phyloP scores from a whole-genome alignment of 1,140 invertebrate species.

The Saccostrea glomerata region DNA sequence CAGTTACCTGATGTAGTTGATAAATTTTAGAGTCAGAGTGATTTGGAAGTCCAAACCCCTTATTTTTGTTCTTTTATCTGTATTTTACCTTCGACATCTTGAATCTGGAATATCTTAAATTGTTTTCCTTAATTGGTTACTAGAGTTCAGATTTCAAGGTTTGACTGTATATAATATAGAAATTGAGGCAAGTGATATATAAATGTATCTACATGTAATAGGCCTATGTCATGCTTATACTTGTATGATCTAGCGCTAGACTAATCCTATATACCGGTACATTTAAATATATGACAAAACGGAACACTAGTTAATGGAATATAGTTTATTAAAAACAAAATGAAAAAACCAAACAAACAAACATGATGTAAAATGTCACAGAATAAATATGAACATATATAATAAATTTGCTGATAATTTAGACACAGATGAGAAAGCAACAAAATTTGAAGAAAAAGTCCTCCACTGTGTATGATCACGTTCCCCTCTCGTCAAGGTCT shows the following conservation, averaged over 20 bases:
- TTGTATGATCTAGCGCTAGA: not conserved
- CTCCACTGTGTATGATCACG: not conserved
- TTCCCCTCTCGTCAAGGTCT: not conserved
- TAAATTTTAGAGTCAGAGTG: no score
- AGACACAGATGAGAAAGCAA: not conserved
- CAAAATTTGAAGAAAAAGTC: not conserved
- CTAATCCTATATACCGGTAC: not conserved
- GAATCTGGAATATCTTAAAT: no score
- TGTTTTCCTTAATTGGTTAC: no score
- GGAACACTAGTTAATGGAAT: not conserved
- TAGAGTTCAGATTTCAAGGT: no score
- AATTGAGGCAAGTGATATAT: no score
- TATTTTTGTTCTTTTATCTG: no score
- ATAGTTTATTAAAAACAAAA: slow-evolving; percentile 31
- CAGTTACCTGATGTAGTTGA: no score
- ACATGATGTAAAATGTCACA: slow-evolving; percentile 15
- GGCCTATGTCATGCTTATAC: not conserved
- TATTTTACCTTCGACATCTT: no score
- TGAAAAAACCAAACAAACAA: not conserved
- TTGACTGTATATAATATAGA: no score
- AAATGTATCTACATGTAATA: no score
- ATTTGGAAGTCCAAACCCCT: no score
- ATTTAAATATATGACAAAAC: no score
- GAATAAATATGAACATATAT: not conserved
- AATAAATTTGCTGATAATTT: not conserved